phyloP scores from a whole-genome alignment of 2,888 invertebrate genomes.

The Drepanosiphum platanoidis region DNA sequence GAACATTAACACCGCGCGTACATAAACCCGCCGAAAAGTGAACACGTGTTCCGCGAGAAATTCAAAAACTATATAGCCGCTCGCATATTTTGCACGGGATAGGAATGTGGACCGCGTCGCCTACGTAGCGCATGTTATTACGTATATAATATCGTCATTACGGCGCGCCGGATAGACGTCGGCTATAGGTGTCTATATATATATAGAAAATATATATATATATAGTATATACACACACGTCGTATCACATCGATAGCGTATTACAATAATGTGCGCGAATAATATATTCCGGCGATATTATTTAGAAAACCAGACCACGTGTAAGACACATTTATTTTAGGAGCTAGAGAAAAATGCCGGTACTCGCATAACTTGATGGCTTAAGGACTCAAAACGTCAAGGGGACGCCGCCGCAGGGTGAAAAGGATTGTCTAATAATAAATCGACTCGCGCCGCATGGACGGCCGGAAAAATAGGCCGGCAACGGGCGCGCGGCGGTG shows the following conservation, averaged over 20 bases:
- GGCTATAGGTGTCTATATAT: neutral
- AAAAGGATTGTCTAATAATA: constrained; percentile 43
- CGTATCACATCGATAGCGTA: neutral
- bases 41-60: neutral
- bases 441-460: constrained; percentile 34
- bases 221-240: no score
- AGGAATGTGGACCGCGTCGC: neutral
- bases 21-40: neutral
- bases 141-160: neutral
- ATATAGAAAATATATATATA: no score
- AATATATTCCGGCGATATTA: neutral
- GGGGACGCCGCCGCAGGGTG: constrained; percentile 1
- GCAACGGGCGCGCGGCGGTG: neutral
- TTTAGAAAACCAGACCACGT: constrained; percentile 45
- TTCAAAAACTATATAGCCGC: neutral
- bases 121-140: neutral
- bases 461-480: constrained; percentile 12
- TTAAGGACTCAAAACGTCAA: constrained; percentile 42
- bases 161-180: neutral
- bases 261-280: constrained; percentile 17
- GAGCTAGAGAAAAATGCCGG: constrained; percentile 5
- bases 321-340: constrained; percentile 32
- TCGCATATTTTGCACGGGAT: no score
- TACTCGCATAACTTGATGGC: constrained; percentile 24
- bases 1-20: neutral